A percentile compares a stretch with the other conserved stretches of the same genome.
These are phyloP conservation scores for Otolemur garnettii DNA, from an alignment of 2,113 vertebrate genomes.

Conservation along the genomic window DNA sequence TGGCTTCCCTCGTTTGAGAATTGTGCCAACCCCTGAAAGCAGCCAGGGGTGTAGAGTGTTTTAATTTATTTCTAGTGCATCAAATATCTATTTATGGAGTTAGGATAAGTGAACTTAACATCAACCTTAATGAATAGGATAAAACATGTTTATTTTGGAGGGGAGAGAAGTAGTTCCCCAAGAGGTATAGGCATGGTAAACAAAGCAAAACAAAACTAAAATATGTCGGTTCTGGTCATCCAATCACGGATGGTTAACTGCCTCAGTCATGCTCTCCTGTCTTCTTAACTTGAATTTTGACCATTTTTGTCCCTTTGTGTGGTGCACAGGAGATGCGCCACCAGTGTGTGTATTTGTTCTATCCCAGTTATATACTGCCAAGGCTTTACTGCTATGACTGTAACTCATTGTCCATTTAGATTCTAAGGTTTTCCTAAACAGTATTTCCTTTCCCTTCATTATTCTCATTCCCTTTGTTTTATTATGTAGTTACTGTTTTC, in stretches of 20 bases:
- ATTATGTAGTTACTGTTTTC: not conserved
- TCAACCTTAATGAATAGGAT: not conserved
- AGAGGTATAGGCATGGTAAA: not conserved
- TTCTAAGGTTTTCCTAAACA: not conserved
- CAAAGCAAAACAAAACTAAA: not conserved
- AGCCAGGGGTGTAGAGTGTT: accelerated
- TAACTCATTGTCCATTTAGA: not conserved
- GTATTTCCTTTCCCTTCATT: not conserved
- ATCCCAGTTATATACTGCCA: not conserved
- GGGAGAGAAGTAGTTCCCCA: not conserved
- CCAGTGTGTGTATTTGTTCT: not conserved
- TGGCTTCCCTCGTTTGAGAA: not conserved
- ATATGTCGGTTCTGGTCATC: not conserved
- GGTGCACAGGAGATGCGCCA: not conserved
- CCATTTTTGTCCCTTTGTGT: not conserved
- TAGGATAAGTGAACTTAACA: not conserved
- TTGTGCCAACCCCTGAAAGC: not conserved
- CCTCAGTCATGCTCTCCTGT: not conserved
- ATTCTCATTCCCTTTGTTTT: not conserved
- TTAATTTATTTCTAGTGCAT: not conserved
- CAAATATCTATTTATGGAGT: not conserved
- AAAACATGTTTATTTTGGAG: not conserved
- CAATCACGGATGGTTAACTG: not conserved
- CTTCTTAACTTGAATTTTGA: not conserved
- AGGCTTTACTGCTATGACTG: not conserved